Conservation (phyloP, 1,140 invertebrate genomes). For the Streblospio benedicti region DNA sequence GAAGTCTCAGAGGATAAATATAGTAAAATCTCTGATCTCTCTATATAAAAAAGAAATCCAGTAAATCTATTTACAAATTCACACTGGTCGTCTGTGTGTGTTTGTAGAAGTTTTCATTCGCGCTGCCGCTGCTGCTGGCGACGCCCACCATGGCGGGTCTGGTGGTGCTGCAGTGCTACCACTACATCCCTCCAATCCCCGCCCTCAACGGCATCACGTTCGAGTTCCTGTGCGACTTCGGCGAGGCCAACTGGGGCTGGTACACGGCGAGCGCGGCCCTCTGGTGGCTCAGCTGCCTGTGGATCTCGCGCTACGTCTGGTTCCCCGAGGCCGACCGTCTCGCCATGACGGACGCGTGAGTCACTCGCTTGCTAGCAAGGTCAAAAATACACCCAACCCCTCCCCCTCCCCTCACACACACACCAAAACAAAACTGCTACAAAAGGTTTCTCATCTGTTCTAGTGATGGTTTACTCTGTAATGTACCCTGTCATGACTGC, state of each 20-base stretch:
- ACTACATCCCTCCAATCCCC: neutral
- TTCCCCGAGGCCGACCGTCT: constrained; percentile 93
- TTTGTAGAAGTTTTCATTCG: too few relatives aligned
- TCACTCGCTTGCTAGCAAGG: neutral
- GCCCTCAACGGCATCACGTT: neutral
- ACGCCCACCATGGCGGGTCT: constrained; percentile 23
- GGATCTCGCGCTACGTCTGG: constrained; percentile 97
- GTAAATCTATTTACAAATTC: too few relatives aligned
- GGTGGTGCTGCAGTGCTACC: constrained; percentile 10
- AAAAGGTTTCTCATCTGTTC: neutral
- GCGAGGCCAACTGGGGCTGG: neutral
- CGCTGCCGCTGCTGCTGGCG: constrained; percentile 33
- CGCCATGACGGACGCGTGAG: constrained; percentile 80
- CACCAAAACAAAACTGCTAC: neutral
- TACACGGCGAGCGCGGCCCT: constrained; percentile 37
- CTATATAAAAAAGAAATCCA: too few relatives aligned
- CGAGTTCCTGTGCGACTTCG: neutral
- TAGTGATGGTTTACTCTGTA: neutral
- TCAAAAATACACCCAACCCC: neutral
- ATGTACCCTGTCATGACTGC: constrained; percentile 58
- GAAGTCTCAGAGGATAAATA: too few relatives aligned
- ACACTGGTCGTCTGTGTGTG: too few relatives aligned
- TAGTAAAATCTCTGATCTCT: too few relatives aligned
- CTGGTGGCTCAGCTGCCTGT: constrained; percentile 86
- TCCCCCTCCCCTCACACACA: too few relatives aligned